These are phyloP conservation scores for Galerucella pusilla DNA, from an alignment of 2,888 invertebrate species.

Conservation along the genomic window DNA sequence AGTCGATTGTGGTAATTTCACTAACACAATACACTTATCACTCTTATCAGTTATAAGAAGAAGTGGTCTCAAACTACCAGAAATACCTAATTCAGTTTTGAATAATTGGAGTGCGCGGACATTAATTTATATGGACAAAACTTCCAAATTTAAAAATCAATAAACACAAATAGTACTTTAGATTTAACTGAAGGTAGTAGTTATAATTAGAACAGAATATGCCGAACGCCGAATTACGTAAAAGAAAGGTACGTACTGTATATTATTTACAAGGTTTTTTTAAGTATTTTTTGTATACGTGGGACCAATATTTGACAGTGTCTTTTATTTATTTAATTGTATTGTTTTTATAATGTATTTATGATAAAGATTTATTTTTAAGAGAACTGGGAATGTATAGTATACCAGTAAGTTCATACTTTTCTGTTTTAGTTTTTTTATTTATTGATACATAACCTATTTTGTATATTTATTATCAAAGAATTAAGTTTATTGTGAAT, in stretches of 20 bases:
- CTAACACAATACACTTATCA: neutral
- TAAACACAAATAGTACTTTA: conserved; percentile 22
- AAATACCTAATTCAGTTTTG: neutral
- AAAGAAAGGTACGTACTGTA: conserved; percentile 54
- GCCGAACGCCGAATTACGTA: conserved; percentile 54
- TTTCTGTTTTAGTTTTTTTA: neutral
- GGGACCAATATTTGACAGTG: conserved; percentile 22
- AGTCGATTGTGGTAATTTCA: neutral
- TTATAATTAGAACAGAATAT: conserved; percentile 40
- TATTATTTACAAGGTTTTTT: conserved; percentile 21
- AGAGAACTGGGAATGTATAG: conserved; percentile 26
- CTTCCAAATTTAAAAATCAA: conserved; percentile 28
- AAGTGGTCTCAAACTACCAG: neutral
- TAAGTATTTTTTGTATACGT: conserved; percentile 12
- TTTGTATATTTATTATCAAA: neutral
- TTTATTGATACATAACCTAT: neutral
- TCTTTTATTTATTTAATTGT: conserved; percentile 18
- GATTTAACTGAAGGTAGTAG: neutral
- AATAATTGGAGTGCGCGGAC: conserved; percentile 7
- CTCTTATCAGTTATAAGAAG: neutral
- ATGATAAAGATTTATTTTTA: conserved; percentile 31
- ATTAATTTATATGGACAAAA: conserved; percentile 8
- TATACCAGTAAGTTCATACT: conserved; percentile 25
- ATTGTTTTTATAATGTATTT: conserved; percentile 18
- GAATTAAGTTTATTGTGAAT: no score